phyloP scores from a whole-genome alignment of 1,140 invertebrate genomes.

The Phocides pigmalion region DNA sequence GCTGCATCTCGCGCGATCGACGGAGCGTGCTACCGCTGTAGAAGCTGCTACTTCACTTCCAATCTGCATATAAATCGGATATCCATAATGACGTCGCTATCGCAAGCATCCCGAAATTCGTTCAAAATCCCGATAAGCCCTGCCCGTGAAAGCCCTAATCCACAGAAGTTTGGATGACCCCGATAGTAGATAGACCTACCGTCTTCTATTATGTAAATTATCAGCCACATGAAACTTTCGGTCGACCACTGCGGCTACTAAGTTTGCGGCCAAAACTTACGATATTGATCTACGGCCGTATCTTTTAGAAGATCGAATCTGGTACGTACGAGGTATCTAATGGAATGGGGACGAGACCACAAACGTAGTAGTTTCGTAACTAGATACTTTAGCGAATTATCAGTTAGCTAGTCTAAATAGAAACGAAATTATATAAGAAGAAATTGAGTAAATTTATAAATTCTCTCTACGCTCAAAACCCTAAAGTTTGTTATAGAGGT shows the following conservation, averaged over 20 bases:
- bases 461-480: no score
- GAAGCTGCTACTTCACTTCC: slow-evolving; percentile 59
- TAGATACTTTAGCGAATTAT: slow-evolving; percentile 1
- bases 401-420: background rate
- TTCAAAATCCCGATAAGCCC: slow-evolving; percentile 79
- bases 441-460: no score
- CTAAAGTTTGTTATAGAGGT: no score
- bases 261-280: slow-evolving; percentile 73
- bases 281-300: slow-evolving; percentile 67
- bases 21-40: slow-evolving; percentile 46
- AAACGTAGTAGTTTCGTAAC: slow-evolving; percentile 8
- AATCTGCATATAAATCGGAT: slow-evolving; percentile 83
- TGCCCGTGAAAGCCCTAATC: slow-evolving; percentile 75
- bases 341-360: slow-evolving; percentile 16
- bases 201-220: slow-evolving; percentile 81
- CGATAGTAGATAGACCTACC: slow-evolving; percentile 75
- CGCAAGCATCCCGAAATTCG: slow-evolving; percentile 77
- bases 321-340: slow-evolving; percentile 35
- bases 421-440: background rate
- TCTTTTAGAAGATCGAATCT: slow-evolving; percentile 54
- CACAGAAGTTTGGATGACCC: slow-evolving; percentile 77
- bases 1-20: slow-evolving; percentile 48
- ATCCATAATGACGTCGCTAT: slow-evolving; percentile 79
- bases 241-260: slow-evolving; percentile 65
- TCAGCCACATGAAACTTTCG: slow-evolving; percentile 74